phyloP scores from a whole-genome alignment of 2,113 vertebrate genomes.

The Heterocephalus glaber region DNA sequence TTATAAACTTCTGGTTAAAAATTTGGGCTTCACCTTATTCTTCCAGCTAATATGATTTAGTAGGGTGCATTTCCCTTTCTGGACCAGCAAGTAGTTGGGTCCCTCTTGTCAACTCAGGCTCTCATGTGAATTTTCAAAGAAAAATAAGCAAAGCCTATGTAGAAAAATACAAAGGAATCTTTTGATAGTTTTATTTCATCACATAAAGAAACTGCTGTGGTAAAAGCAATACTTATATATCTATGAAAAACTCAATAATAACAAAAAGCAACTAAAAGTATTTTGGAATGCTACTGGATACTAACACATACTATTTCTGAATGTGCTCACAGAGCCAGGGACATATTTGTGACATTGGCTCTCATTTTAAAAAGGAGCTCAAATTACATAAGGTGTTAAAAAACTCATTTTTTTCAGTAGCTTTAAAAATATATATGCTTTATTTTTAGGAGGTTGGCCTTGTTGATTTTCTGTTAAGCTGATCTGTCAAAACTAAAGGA shows the following conservation, averaged over 20 bases:
- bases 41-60: neutral
- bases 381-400: slow-evolving; percentile 49
- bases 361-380: slow-evolving; percentile 57
- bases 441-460: slow-evolving; percentile 58
- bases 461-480: slow-evolving; percentile 54
- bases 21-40: neutral
- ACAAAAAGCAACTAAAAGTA: slow-evolving; percentile 64
- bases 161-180: slow-evolving; percentile 15
- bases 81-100: neutral
- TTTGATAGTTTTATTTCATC: slow-evolving; percentile 31
- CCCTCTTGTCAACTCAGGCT: neutral
- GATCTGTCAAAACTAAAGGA: slow-evolving; percentile 61
- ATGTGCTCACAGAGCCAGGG: neutral
- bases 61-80: neutral
- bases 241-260: slow-evolving; percentile 35
- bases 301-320: slow-evolving; percentile 57
- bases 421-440: slow-evolving; percentile 24
- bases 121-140: neutral
- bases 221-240: neutral
- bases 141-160: neutral
- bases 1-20: slow-evolving; percentile 32
- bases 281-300: slow-evolving; percentile 29
- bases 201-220: neutral
- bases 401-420: slow-evolving; percentile 65
- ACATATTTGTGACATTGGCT: slow-evolving; percentile 47